Evolutionary conservation across 2,888 invertebrate genomes (phyloP).

Genomic region (Serripes groenlandicus): DNA sequence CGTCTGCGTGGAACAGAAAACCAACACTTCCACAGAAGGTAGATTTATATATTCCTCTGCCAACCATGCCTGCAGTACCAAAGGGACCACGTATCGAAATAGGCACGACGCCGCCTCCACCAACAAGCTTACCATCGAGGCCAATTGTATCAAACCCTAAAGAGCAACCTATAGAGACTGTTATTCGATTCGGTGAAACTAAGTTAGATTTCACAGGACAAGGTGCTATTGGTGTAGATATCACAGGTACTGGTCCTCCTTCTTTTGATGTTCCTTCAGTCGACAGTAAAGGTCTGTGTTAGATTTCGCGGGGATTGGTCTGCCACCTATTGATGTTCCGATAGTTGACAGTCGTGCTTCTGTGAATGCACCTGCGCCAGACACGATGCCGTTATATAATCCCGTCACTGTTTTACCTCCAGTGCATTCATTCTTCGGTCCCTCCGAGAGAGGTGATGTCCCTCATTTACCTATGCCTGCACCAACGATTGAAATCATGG

Average conservation of each 20-base stretch:
- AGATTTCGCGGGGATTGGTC: too few relatives aligned
- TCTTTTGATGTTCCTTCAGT: too few relatives aligned
- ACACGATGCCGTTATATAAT: background rate
- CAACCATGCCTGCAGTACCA: background rate
- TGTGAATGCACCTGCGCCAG: background rate
- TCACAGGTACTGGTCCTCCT: too few relatives aligned
- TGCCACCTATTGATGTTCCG: background rate
- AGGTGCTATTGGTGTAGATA: too few relatives aligned
- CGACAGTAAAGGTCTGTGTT: too few relatives aligned
- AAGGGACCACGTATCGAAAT: slow-evolving; percentile 9
- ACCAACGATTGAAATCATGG: slow-evolving; percentile 18
- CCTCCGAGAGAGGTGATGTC: too few relatives aligned
- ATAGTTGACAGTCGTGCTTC: background rate
- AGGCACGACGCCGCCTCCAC: slow-evolving; percentile 35
- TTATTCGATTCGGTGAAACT: background rate
- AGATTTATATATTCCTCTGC: slow-evolving; percentile 4
- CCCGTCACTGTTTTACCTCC: slow-evolving; percentile 7
- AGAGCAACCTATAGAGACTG: background rate
- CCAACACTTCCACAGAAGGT: slow-evolving; percentile 36
- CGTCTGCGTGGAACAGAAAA: slow-evolving; percentile 49
- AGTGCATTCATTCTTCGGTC: too few relatives aligned
- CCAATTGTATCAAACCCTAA: background rate
- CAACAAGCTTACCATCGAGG: background rate
- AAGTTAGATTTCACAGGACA: background rate
- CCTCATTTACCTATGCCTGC: background rate